These are phyloP conservation scores for Panorpa germanica DNA, from an alignment of 2,888 invertebrate species.

Conservation along the genomic window DNA sequence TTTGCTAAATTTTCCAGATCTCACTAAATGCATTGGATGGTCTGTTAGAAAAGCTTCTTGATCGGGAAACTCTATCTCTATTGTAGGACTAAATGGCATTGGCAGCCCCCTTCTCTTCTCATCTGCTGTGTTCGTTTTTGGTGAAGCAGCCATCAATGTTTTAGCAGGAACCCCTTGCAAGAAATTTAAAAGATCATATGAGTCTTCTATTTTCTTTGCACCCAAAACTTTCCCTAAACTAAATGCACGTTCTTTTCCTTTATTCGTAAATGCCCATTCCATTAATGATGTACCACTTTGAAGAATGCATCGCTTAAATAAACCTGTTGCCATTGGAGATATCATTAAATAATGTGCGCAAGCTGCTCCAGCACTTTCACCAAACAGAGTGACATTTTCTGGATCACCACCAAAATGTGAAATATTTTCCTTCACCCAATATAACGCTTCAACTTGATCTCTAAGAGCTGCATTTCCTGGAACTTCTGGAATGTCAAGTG, in stretches of 20 bases:
- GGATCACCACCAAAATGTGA: too few relatives aligned
- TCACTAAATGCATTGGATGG: constrained; percentile 25
- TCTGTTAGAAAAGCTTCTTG: constrained; percentile 16
- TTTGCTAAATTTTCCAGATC: constrained; percentile 22
- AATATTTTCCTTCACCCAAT: neutral
- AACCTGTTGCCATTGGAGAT: too few relatives aligned
- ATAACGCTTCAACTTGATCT: constrained; percentile 18
- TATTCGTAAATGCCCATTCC: constrained; percentile 13
- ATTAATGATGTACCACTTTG: constrained; percentile 5
- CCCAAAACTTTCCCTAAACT: constrained; percentile 18
- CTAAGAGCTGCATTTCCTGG: constrained; percentile 22
- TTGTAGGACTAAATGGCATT: constrained; percentile 18
- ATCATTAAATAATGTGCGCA: too few relatives aligned
- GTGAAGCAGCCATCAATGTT: constrained; percentile 10
- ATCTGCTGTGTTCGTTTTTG: constrained; percentile 16
- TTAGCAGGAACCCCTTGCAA: too few relatives aligned
- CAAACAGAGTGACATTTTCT: too few relatives aligned
- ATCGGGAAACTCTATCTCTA: constrained; percentile 15
- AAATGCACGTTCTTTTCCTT: constrained; percentile 15
- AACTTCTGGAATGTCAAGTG: constrained; percentile 20
- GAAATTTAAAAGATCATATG: constrained; percentile 9
- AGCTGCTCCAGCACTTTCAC: too few relatives aligned
- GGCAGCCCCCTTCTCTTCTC: constrained; percentile 19
- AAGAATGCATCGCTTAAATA: too few relatives aligned
- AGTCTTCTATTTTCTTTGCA: constrained; percentile 7